Conservation (phyloP, 1,140 invertebrate genomes). For the Fopius arisanus region DNA sequence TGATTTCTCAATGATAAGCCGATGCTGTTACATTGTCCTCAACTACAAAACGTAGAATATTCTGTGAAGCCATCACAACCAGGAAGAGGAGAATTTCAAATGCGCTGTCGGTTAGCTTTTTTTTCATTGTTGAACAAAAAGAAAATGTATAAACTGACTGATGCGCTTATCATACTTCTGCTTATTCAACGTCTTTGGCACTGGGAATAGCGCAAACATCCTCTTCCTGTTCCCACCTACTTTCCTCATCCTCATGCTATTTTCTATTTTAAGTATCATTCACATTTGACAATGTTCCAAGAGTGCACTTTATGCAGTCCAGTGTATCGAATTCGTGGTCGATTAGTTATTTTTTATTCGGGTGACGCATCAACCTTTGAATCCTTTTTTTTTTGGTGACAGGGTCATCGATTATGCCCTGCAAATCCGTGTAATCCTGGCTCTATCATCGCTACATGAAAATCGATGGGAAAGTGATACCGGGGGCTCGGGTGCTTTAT, state of each 20-base stretch:
- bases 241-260: not conserved
- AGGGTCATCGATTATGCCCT: no score
- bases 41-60: not conserved
- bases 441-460: no score
- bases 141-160: not conserved
- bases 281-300: slow-evolving; percentile 10
- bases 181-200: slow-evolving; percentile 11
- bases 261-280: not conserved
- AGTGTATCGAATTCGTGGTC: not conserved
- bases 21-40: not conserved
- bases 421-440: no score
- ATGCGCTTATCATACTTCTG: slow-evolving; percentile 1
- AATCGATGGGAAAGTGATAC: no score
- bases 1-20: slow-evolving; percentile 5
- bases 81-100: not conserved
- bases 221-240: slow-evolving; percentile 6
- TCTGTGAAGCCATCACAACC: not conserved
- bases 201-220: slow-evolving; percentile 9
- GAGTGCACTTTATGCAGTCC: not conserved
- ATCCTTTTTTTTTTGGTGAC: no score
- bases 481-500: no score
- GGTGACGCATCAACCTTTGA: not conserved
- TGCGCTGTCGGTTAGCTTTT: not conserved
- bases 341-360: not conserved
- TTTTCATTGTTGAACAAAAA: not conserved